Evolutionary conservation across 64 coral and sea anemone genomes (phyloP), one percentile per base, ranked within the genome.

Genomic region (Montipora cactus): DNA sequence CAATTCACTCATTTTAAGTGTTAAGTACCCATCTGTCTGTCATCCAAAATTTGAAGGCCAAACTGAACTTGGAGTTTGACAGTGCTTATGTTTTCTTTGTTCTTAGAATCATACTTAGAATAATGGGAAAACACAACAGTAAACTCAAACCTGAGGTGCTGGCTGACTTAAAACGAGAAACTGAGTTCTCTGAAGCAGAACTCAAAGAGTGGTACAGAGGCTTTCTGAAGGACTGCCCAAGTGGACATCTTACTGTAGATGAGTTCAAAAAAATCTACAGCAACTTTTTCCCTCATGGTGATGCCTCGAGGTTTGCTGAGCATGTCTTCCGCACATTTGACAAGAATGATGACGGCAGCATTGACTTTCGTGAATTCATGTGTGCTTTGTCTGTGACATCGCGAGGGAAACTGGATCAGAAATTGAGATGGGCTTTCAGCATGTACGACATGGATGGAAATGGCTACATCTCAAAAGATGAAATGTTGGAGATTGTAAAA

Each of bases 361-460:
- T 95, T 81, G 94, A 95, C 25, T 95, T 95, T 68, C 94, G 90
- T 59, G 94, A 95, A 71, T 92, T 95, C 51, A 95, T 95, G 62
- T 87, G 83, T 71, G 90, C 94, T 3, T 76, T 95, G 78, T 95
- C 94, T 0, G 94, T 95, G 18, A 95, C 90, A 18, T 92, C 90
- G 19, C 89, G 94, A 8, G 94, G 94, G 13, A 92, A 95, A 53
- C 45, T 95, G 61, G 94, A 95, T 66, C 81, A 95, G 48, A 95
- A 91, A 67, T 74, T 95, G 21, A 92, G 92, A 51, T 95, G 94
- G 94, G 94, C 94, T 0, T 95, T 95, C 81, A 95, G 78, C 80
- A 95, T 95, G 94, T 95, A 95, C 20, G 94, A 95, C 69, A 83
- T 95, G 25, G 94, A 95, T 57, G 94, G 94, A 13, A 95, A 95